These are phyloP conservation scores for Suillia variegata DNA, from an alignment of 2,888 invertebrate genomes.

Conservation along the genomic window DNA sequence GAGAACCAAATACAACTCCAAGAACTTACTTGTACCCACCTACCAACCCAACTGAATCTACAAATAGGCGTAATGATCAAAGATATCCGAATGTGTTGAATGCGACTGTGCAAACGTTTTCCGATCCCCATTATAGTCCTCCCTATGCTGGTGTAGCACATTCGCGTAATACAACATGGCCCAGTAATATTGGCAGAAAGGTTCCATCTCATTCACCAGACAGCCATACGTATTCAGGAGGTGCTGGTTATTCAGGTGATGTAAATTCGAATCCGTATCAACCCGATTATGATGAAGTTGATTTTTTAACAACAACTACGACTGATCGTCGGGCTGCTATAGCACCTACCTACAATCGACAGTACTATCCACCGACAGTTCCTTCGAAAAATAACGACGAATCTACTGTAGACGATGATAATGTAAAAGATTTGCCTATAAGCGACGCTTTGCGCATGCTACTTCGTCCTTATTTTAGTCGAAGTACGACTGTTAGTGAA, in stretches of 20 bases:
- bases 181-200: slow-evolving; percentile 30
- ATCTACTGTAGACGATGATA: slow-evolving; percentile 16
- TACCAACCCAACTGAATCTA: too few species aligned
- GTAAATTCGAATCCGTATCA: neutral
- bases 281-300: slow-evolving; percentile 28
- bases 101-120: slow-evolving; percentile 31
- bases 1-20: slow-evolving; percentile 30
- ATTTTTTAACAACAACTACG: neutral
- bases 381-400: slow-evolving; percentile 10
- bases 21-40: slow-evolving; percentile 3
- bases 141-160: slow-evolving; percentile 55
- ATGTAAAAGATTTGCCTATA: slow-evolving; percentile 36
- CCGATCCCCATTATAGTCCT: slow-evolving; percentile 51
- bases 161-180: slow-evolving; percentile 44
- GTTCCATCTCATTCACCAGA: slow-evolving; percentile 26
- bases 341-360: slow-evolving; percentile 39
- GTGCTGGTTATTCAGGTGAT: neutral
- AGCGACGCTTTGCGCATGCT: slow-evolving; percentile 52
- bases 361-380: slow-evolving; percentile 40
- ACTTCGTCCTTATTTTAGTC: slow-evolving; percentile 53
- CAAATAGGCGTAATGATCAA: slow-evolving; percentile 34
- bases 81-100: slow-evolving; percentile 43
- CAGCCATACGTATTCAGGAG: neutral
- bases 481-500: slow-evolving; percentile 47
- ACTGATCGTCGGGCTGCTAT: slow-evolving; percentile 7